Conservation (phyloP, 2,888 invertebrate genomes). For the Clistopyga incitator region DNA sequence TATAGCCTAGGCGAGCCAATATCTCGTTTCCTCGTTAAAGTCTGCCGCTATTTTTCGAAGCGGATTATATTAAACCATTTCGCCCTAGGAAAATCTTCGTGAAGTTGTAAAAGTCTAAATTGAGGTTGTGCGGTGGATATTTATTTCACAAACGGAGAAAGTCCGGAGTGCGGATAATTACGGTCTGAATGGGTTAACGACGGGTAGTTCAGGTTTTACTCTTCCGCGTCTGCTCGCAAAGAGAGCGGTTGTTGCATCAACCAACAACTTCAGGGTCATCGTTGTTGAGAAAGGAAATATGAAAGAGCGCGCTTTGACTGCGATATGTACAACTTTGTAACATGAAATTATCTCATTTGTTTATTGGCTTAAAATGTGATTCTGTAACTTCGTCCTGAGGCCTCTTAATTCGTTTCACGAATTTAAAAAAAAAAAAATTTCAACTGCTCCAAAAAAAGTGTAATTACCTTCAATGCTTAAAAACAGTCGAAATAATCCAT, state of each 20-base stretch:
- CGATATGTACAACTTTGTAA: background rate
- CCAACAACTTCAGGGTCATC: constrained; percentile 47
- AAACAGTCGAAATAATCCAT: no score
- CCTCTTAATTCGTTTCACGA: no score
- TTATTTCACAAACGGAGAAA: constrained; percentile 23
- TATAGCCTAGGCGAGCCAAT: background rate
- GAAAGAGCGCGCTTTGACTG: background rate
- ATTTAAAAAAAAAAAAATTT: no score
- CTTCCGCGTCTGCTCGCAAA: constrained; percentile 51
- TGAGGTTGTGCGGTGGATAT: background rate
- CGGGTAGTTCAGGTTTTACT: constrained; percentile 4
- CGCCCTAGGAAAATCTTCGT: background rate
- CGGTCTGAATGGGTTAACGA: background rate
- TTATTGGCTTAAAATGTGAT: no score
- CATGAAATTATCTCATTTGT: background rate
- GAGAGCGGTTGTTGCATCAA: constrained; percentile 60
- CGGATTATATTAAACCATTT: background rate
- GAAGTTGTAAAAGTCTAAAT: background rate
- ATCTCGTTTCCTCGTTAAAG: background rate
- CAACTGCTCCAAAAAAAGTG: no score
- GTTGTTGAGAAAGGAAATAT: background rate
- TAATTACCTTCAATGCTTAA: no score
- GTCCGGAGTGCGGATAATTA: constrained; percentile 28
- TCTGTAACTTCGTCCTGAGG: no score
- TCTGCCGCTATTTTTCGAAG: constrained; percentile 6